These are phyloP conservation scores for Cistogaster globosa DNA, from an alignment of 2,888 invertebrate species.

Conservation along the genomic window DNA sequence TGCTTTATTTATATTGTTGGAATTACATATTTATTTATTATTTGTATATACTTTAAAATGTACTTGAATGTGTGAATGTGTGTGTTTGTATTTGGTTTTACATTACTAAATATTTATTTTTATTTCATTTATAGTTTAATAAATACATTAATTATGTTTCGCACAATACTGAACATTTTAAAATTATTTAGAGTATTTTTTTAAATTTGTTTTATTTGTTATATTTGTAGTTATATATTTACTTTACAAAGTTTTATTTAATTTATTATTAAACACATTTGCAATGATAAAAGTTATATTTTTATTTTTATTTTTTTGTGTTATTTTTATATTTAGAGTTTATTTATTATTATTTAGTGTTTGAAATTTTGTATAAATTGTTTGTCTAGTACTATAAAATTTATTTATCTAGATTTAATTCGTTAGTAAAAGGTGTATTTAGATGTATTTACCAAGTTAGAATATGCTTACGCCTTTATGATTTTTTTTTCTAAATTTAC, in stretches of 20 bases:
- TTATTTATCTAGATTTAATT: constrained; percentile 30
- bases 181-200: background rate
- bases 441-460: background rate
- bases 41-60: background rate
- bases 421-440: background rate
- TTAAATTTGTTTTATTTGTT: background rate
- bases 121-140: background rate
- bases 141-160: background rate
- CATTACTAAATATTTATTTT: background rate
- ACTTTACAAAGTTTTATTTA: constrained; percentile 4
- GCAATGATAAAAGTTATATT: background rate
- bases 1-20: no score
- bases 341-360: background rate
- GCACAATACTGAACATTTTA: constrained; percentile 2
- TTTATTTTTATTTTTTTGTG: background rate
- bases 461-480: background rate
- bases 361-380: constrained; percentile 31
- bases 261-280: constrained; percentile 21
- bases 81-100: background rate
- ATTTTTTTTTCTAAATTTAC: no score
- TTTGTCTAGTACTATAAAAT: constrained; percentile 33
- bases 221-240: background rate
- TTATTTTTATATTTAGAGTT: background rate
- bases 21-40: background rate
- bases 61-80: background rate